Percentiles rank a stretch among this genome's conserved stretches.
Conservation (phyloP, 2,888 invertebrate species). For the Strigamia maritima region DNA sequence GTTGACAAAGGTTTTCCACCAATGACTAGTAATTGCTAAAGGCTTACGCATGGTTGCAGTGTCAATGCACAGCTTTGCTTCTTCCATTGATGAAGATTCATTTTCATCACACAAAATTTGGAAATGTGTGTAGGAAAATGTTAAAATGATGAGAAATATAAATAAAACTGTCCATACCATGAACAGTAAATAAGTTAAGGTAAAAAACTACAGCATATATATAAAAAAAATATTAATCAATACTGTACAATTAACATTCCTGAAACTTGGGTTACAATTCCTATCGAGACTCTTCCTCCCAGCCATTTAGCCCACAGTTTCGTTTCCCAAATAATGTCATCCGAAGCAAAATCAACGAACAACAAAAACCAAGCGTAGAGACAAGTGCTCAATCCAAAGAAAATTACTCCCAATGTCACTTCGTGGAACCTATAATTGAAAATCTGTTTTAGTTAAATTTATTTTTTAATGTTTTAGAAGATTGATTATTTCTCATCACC, state of each 20-base stretch:
- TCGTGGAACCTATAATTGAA: background rate
- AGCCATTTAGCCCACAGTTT: slow-evolving; percentile 17
- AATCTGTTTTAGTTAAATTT: background rate
- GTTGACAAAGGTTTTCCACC: background rate
- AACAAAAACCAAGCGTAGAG: slow-evolving; percentile 8
- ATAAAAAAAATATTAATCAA: background rate
- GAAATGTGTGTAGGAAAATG: slow-evolving; percentile 6
- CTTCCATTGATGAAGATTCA: background rate
- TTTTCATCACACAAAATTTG: slow-evolving; percentile 23
- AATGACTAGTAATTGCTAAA: background rate
- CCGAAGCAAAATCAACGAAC: background rate
- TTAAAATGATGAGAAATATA: slow-evolving; percentile 25
- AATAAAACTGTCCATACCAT: background rate
- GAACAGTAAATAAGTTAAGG: background rate
- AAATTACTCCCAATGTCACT: background rate
- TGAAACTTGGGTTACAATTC: background rate
- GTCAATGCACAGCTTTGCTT: background rate
- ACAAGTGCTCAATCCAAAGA: slow-evolving; percentile 6
- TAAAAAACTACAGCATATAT: background rate
- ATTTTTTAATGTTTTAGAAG: background rate
- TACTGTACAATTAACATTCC: background rate
- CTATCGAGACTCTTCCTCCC: background rate
- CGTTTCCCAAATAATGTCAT: slow-evolving; percentile 25
- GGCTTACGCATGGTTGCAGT: slow-evolving; percentile 18
- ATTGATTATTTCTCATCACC: background rate